A percentile compares a stretch with the other conserved stretches of the same genome.
phyloP scores from a whole-genome alignment of 2,888 invertebrate genomes.

The Byasa hedistus region DNA sequence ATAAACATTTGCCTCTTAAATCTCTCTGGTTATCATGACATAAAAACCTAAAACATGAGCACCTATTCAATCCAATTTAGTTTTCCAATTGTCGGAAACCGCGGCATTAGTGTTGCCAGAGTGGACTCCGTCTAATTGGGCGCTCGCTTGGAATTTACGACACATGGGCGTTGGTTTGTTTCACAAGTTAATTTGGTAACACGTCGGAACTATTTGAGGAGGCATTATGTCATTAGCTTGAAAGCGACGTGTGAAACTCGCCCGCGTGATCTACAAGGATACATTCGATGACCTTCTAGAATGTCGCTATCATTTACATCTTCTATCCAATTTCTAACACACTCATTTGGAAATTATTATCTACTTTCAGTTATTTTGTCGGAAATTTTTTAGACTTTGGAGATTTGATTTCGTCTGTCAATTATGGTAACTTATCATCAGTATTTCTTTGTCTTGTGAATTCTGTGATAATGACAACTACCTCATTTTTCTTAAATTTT shows the following conservation, averaged over 20 bases:
- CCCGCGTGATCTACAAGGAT: background rate
- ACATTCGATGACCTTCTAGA: background rate
- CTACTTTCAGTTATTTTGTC: too few relatives aligned
- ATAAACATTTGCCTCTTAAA: too few relatives aligned
- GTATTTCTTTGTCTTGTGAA: too few relatives aligned
- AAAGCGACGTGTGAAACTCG: background rate
- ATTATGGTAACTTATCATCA: too few relatives aligned
- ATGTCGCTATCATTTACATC: too few relatives aligned
- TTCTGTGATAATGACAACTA: too few relatives aligned
- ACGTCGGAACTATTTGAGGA: conserved; percentile 16
- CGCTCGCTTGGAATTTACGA: conserved; percentile 14
- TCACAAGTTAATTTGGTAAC: conserved; percentile 22
- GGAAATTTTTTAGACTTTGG: too few relatives aligned
- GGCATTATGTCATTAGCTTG: conserved; percentile 4
- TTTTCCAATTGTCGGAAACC: conserved; percentile 14
- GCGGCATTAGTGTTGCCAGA: conserved; percentile 9
- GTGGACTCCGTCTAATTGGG: conserved; percentile 19
- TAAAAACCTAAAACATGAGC: conserved; percentile 3
- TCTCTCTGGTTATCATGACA: background rate
- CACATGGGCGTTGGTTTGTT: conserved; percentile 8
- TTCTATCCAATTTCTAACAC: too few relatives aligned
- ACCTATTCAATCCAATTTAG: conserved; percentile 20
- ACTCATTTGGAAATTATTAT: too few relatives aligned
- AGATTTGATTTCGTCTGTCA: too few relatives aligned
- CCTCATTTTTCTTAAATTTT: too few relatives aligned